phyloP scores from a whole-genome alignment of 2,797 vertebrate genomes.

The Labeo calbasu region DNA sequence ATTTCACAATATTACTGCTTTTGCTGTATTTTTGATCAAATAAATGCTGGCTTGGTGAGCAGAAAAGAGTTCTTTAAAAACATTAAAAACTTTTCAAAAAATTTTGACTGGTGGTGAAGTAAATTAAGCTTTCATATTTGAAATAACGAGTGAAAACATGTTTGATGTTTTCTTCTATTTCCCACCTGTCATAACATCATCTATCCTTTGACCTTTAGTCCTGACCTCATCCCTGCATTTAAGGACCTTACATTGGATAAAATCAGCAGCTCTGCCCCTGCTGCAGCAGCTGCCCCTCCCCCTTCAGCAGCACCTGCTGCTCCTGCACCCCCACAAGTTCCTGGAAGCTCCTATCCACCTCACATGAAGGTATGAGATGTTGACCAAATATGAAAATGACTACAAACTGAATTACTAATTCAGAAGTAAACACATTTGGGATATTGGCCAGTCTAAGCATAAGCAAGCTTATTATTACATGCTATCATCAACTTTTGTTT shows the following conservation, averaged over 20 bases:
- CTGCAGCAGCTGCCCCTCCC: constrained; percentile 56
- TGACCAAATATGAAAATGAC: background rate
- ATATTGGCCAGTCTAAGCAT: background rate
- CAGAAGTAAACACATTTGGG: background rate
- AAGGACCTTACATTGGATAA: constrained; percentile 82
- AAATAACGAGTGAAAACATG: background rate
- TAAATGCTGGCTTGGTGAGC: no score
- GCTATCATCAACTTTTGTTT: background rate
- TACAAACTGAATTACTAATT: background rate
- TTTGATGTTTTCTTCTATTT: background rate
- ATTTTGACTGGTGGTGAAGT: background rate
- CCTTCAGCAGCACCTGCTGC: constrained; percentile 57
- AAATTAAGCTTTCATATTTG: background rate
- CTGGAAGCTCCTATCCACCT: constrained; percentile 84
- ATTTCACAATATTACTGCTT: no score
- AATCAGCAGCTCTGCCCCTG: constrained; percentile 60
- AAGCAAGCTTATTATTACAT: background rate
- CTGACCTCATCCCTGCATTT: constrained; percentile 82
- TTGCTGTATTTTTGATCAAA: no score
- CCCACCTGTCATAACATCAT: background rate
- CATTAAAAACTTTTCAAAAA: no score
- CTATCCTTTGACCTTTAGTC: constrained; percentile 65
- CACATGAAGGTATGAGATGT: constrained; percentile 81
- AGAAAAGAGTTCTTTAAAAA: no score
- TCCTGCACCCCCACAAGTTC: constrained; percentile 70